Conservation (phyloP, 1,140 invertebrate genomes). For the Drosophila rufa region DNA sequence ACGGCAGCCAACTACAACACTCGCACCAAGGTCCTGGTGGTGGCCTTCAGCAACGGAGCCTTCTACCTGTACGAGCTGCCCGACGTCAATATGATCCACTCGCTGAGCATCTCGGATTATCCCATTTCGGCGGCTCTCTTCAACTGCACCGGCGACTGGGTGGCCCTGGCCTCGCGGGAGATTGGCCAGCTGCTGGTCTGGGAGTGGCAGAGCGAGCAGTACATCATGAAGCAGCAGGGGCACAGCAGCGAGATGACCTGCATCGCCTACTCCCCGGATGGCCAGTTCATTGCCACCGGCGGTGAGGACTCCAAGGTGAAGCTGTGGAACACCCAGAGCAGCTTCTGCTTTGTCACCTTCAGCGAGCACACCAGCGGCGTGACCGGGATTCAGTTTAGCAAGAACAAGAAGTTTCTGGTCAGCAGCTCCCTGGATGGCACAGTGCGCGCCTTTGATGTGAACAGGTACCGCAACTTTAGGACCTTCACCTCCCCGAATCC, state of each 20-base stretch:
- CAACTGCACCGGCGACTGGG: slow-evolving; percentile 97
- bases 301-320: slow-evolving; percentile 98
- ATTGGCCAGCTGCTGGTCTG: slow-evolving; percentile 97
- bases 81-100: slow-evolving; percentile 96
- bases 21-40: slow-evolving; percentile 91
- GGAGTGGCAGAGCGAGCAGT: slow-evolving; percentile 99
- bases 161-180: slow-evolving; percentile 94
- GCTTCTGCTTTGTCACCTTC: slow-evolving; percentile 98
- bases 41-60: slow-evolving; percentile 91
- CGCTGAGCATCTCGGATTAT: slow-evolving; percentile 93
- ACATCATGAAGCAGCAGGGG: slow-evolving; percentile 98
- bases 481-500: slow-evolving; percentile 96
- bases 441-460: slow-evolving; percentile 96
- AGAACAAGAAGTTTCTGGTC: slow-evolving; percentile 96
- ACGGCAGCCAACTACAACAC: slow-evolving; percentile 93
- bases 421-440: slow-evolving; percentile 98
- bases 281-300: slow-evolving; percentile 95
- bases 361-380: slow-evolving; percentile 94
- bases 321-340: slow-evolving; percentile 95
- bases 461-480: slow-evolving; percentile 96
- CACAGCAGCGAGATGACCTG: slow-evolving; percentile 96
- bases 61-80: slow-evolving; percentile 98
- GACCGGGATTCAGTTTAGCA: slow-evolving; percentile 93
- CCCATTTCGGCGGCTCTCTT: slow-evolving; percentile 92
- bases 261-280: slow-evolving; percentile 96